Evolutionary conservation across 2,888 invertebrate genomes (phyloP).

Genomic region (Charanyca ferruginea): DNA sequence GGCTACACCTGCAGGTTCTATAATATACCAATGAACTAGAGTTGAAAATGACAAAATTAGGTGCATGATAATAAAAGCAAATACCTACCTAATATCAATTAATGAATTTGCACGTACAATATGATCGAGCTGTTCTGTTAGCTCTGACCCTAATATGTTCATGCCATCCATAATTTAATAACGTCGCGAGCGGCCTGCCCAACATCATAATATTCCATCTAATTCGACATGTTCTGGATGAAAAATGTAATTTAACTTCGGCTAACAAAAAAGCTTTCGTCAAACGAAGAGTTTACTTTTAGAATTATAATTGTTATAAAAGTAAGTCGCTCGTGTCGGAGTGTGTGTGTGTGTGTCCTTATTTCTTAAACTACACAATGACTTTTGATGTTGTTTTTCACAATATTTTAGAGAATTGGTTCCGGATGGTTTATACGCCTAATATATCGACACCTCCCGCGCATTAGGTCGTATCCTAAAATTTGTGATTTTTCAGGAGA

Average conservation of each 20-base stretch:
- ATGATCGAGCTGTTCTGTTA: background rate
- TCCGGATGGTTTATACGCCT: background rate
- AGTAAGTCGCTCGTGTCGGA: background rate
- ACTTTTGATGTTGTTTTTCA: background rate
- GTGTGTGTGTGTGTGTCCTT: no score
- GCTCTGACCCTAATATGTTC: conserved; percentile 14
- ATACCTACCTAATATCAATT: no score
- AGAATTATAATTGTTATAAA: background rate
- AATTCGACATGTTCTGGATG: conserved; percentile 15
- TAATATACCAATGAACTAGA: no score
- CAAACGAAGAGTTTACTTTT: background rate
- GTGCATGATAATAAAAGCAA: no score
- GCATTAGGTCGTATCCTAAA: no score
- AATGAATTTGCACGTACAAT: background rate
- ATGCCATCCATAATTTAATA: conserved; percentile 36
- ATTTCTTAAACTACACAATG: no score
- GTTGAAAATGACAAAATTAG: no score
- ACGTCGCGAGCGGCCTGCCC: conserved; percentile 2
- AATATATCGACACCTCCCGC: no score
- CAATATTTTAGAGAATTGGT: background rate
- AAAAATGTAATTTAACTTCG: conserved; percentile 14
- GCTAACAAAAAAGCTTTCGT: conserved; percentile 3
- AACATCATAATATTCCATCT: conserved; percentile 6
- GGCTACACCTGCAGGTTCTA: no score
- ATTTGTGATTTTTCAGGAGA: no score